These are phyloP conservation scores for Fistularia commersonii DNA, from an alignment of 2,797 vertebrate species.

Conservation along the genomic window DNA sequence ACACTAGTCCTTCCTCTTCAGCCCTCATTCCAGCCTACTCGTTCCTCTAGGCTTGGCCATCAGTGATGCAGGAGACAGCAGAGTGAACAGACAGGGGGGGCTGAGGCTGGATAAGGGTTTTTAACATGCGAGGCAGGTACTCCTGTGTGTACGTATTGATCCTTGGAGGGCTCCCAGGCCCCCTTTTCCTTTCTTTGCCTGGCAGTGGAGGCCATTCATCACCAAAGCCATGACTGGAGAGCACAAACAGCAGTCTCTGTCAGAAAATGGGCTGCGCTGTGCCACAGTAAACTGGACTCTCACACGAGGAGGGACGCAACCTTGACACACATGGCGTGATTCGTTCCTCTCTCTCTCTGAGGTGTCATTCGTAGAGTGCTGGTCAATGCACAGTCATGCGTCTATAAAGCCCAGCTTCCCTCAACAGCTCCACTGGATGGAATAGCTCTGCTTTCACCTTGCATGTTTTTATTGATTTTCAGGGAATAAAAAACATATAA, in stretches of 20 bases:
- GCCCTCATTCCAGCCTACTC: constrained; percentile 41
- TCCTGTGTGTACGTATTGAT: constrained; percentile 72
- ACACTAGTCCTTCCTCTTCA: constrained; percentile 40
- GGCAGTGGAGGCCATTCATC: constrained; percentile 75
- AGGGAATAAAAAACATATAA: constrained; percentile 13
- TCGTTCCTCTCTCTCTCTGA: constrained; percentile 33
- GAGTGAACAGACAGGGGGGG: constrained; percentile 29
- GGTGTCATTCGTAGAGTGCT: constrained; percentile 56
- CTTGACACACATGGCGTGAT: constrained; percentile 47
- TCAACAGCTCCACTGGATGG: constrained; percentile 30
- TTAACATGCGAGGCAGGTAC: constrained; percentile 76
- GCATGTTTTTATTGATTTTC: constrained; percentile 42
- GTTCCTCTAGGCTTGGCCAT: constrained; percentile 62
- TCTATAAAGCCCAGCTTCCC: constrained; percentile 23
- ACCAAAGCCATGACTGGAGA: constrained; percentile 71
- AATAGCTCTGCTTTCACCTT: constrained; percentile 18
- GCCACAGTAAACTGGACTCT: constrained; percentile 41
- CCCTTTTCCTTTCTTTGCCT: constrained; percentile 61
- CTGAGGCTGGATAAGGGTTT: constrained; percentile 48
- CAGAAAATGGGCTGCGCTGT: constrained; percentile 49
- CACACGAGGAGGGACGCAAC: constrained; percentile 53
- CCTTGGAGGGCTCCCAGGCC: constrained; percentile 68
- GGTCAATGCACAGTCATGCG: constrained; percentile 46
- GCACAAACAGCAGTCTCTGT: constrained; percentile 69
- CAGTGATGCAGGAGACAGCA: constrained; percentile 61